phyloP scores from a whole-genome alignment of 2,888 invertebrate genomes.

The Stenichneumon culpator region DNA sequence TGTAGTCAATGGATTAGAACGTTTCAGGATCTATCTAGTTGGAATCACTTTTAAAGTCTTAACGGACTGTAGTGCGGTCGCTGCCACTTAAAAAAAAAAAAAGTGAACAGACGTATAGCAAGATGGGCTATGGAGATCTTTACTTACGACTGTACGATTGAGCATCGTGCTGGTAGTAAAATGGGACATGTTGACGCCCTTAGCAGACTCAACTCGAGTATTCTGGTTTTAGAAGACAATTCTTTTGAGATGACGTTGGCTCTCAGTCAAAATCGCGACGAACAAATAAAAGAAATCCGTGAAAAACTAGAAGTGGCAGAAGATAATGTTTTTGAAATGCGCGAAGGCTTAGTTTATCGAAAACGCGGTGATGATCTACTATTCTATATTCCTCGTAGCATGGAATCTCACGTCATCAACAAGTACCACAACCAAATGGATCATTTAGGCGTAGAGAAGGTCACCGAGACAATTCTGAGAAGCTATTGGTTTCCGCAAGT shows the following conservation, averaged over 20 bases:
- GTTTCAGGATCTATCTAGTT: conserved; percentile 68
- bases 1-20: conserved; percentile 66
- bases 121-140: conserved; percentile 75
- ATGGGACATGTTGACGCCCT: conserved; percentile 76
- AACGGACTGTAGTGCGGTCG: conserved; percentile 75
- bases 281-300: conserved; percentile 33
- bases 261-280: conserved; percentile 54
- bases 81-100: conserved; percentile 73
- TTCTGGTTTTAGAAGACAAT: conserved; percentile 55
- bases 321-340: conserved; percentile 59
- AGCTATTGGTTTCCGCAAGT: conserved; percentile 62
- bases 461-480: conserved; percentile 28
- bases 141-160: conserved; percentile 70
- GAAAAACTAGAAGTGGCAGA: conserved; percentile 41
- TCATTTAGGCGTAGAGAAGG: conserved; percentile 65
- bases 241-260: conserved; percentile 58
- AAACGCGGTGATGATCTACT: conserved; percentile 54
- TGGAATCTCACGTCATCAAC: conserved; percentile 53
- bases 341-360: conserved; percentile 67
- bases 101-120: conserved; percentile 73
- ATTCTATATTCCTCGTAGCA: conserved; percentile 63
- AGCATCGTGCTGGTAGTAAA: conserved; percentile 68
- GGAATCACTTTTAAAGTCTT: conserved; percentile 75
- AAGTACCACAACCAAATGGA: conserved; percentile 68
- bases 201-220: conserved; percentile 50